Percentiles rank a stretch among this genome's conserved stretches.
These are phyloP conservation scores for Alfaro cultratus DNA, from an alignment of 2,797 vertebrate species.

Conservation along the genomic window DNA sequence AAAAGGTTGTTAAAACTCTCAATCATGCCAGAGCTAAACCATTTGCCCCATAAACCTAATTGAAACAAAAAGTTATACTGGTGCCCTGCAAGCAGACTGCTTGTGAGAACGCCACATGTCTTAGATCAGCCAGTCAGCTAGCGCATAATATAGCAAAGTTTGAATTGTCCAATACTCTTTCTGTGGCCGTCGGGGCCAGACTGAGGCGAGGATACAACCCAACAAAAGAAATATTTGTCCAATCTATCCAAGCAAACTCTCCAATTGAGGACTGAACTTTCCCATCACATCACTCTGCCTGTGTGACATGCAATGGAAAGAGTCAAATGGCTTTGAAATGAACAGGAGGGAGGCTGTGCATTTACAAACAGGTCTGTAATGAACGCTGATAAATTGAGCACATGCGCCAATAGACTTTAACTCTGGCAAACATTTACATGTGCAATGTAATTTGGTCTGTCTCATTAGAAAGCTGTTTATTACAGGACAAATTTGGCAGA, in stretches of 20 bases:
- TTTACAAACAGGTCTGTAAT: conserved; percentile 26
- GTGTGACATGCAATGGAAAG: conserved; percentile 65
- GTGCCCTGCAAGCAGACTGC: conserved; percentile 75
- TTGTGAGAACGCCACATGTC: conserved; percentile 68
- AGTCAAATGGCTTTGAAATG: conserved; percentile 60
- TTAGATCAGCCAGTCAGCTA: conserved; percentile 58
- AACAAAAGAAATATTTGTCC: conserved; percentile 85
- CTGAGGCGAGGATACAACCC: conserved; percentile 73
- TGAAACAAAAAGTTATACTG: conserved; percentile 21
- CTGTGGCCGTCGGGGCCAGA: conserved; percentile 73
- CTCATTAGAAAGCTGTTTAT: background rate
- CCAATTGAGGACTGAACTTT: conserved; percentile 79
- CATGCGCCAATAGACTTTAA: conserved; percentile 43
- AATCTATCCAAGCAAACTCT: conserved; percentile 81
- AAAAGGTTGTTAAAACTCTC: background rate
- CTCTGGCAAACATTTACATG: conserved; percentile 17
- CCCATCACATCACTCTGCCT: conserved; percentile 73
- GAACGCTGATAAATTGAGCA: conserved; percentile 54
- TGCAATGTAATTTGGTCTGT: background rate
- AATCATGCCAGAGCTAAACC: background rate
- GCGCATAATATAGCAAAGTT: conserved; percentile 64
- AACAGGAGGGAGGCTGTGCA: conserved; percentile 35
- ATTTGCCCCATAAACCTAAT: background rate
- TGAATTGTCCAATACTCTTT: conserved; percentile 62
- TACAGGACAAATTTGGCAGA: conserved; percentile 26